phyloP scores from a whole-genome alignment of 2,888 invertebrate genomes.

The Diaphora mendica region DNA sequence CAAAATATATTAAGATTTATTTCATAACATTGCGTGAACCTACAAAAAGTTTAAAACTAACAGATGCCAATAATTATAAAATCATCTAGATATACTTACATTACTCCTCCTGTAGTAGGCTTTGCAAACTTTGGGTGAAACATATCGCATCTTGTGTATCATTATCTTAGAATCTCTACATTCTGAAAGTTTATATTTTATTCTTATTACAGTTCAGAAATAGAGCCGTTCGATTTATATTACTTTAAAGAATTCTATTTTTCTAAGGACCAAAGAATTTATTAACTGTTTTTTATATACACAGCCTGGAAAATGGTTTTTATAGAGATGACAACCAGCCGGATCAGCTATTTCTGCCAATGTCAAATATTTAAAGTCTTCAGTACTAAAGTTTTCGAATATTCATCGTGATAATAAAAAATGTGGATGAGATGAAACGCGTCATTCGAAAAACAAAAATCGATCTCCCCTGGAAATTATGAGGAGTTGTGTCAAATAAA shows the following conservation, averaged over 20 bases:
- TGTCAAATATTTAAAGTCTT: no score
- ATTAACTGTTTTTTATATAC: not conserved
- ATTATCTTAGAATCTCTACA: slow-evolving; percentile 53
- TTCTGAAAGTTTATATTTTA: slow-evolving; percentile 48
- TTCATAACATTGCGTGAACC: not conserved
- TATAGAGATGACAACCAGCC: no score
- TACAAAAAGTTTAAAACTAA: not conserved
- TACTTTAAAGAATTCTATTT: not conserved
- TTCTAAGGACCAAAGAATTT: not conserved
- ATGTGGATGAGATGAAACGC: no score
- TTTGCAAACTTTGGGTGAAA: slow-evolving; percentile 53
- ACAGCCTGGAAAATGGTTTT: not conserved
- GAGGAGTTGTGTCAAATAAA: not conserved
- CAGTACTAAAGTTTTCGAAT: no score
- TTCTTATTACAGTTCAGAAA: not conserved
- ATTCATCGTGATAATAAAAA: no score
- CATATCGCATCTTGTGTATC: slow-evolving; percentile 58
- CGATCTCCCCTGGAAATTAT: no score
- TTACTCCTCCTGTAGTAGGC: slow-evolving; percentile 56
- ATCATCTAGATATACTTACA: slow-evolving; percentile 41
- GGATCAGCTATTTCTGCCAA: no score
- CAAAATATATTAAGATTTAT: no score
- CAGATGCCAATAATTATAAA: not conserved
- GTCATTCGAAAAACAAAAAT: no score
- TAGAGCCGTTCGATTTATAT: not conserved